These are phyloP conservation scores for Plestiodon gilberti DNA, from an alignment of 2,113 vertebrate species.

Conservation along the genomic window DNA sequence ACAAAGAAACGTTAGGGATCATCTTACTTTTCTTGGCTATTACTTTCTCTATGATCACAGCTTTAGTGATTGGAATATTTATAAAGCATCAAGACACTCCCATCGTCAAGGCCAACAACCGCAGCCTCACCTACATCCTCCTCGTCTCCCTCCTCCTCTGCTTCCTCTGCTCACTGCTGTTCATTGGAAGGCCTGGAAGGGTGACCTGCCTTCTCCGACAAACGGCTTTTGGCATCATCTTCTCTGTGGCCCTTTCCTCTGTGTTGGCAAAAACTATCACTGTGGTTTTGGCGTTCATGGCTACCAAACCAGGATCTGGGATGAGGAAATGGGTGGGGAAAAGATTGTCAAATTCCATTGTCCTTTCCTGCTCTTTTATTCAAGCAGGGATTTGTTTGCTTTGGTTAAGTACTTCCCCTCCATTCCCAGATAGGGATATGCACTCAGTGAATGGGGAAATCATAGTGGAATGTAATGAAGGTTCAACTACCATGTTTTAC, in stretches of 20 bases:
- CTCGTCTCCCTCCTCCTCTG: background rate
- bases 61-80: background rate
- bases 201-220: background rate
- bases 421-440: background rate
- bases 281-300: background rate
- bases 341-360: background rate
- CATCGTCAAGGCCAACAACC: background rate
- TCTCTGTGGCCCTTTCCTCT: background rate
- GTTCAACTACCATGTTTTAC: background rate
- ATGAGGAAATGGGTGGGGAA: background rate
- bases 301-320: background rate
- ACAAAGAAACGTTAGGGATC: background rate
- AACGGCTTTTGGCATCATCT: background rate
- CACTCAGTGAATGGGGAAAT: background rate
- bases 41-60: background rate
- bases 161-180: background rate
- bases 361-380: background rate
- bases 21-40: background rate
- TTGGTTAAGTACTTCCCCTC: background rate
- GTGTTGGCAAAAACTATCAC: background rate
- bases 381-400: background rate
- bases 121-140: background rate
- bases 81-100: background rate
- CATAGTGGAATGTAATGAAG: background rate
- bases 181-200: background rate